A percentile compares a stretch with the other conserved stretches of the same genome.
Conservation (phyloP, 1,140 invertebrate genomes). For the Odontomachus brunneus region DNA sequence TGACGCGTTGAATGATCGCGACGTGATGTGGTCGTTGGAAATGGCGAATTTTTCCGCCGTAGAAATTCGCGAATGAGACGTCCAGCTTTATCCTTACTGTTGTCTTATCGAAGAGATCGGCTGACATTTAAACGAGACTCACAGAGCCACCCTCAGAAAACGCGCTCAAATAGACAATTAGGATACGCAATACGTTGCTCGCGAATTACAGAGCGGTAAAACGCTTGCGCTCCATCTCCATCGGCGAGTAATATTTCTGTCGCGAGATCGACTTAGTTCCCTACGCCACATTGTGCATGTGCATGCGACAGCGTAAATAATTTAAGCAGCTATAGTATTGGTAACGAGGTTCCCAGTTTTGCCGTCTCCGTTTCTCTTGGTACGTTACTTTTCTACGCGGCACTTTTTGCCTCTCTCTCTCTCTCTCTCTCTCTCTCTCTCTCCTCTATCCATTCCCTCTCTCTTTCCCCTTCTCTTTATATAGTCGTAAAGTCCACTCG, state of each 20-base stretch:
- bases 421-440: no score
- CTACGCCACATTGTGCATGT: slow-evolving; percentile 23
- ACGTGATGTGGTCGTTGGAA: no score
- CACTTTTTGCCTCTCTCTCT: neutral
- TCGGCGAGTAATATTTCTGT: slow-evolving; percentile 5
- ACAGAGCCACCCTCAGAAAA: no score
- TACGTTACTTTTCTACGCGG: neutral
- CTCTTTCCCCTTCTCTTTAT: no score
- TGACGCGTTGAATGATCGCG: no score
- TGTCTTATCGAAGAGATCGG: no score
- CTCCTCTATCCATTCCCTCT: no score
- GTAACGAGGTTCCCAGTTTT: slow-evolving; percentile 50
- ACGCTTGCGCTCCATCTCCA: neutral
- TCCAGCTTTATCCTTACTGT: no score
- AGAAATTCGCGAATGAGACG: no score
- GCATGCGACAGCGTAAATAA: slow-evolving; percentile 42
- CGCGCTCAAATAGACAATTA: neutral
- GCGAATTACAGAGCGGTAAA: no score
- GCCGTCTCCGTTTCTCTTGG: neutral
- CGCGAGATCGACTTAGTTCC: slow-evolving; percentile 30
- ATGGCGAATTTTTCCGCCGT: no score
- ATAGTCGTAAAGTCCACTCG: neutral
- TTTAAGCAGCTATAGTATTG: slow-evolving; percentile 48
- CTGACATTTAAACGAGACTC: no score
- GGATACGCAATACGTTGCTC: neutral